phyloP scores from a whole-genome alignment of 2,888 invertebrate genomes.

The Athrips mouffetella region DNA sequence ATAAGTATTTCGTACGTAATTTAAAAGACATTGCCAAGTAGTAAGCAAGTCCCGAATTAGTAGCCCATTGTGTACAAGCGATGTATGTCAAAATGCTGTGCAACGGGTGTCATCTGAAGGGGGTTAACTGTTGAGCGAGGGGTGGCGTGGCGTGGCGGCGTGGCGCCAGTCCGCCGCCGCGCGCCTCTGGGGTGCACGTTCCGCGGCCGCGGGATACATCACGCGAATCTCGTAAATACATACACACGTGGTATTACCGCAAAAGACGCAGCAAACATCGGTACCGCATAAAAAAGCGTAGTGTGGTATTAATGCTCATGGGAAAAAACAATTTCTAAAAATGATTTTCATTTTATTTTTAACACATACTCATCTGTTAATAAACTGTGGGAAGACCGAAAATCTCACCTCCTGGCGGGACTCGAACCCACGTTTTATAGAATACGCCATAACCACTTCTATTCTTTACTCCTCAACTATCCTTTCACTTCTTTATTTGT shows the following conservation, averaged over 20 bases:
- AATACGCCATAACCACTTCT: too few species aligned
- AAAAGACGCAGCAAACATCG: not conserved
- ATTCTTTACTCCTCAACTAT: too few species aligned
- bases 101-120: conserved; percentile 39
- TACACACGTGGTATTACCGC: conserved; percentile 18
- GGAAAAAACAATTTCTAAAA: too few species aligned
- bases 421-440: too few species aligned
- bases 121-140: conserved; percentile 73
- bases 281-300: not conserved
- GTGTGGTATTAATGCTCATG: too few species aligned
- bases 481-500: too few species aligned
- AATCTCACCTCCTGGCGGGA: too few species aligned
- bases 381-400: too few species aligned
- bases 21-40: not conserved
- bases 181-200: conserved; percentile 47
- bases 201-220: conserved; percentile 26
- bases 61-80: not conserved
- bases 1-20: not conserved
- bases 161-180: conserved; percentile 67
- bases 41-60: not conserved
- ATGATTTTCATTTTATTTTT: too few species aligned
- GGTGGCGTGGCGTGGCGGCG: conserved; percentile 51
- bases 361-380: too few species aligned
- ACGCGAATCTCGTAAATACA: conserved; percentile 30
- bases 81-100: not conserved